Evolutionary conservation across 2,113 vertebrate species (phyloP).

Genomic region (Sinocyclocheilus maitianheensis): DNA sequence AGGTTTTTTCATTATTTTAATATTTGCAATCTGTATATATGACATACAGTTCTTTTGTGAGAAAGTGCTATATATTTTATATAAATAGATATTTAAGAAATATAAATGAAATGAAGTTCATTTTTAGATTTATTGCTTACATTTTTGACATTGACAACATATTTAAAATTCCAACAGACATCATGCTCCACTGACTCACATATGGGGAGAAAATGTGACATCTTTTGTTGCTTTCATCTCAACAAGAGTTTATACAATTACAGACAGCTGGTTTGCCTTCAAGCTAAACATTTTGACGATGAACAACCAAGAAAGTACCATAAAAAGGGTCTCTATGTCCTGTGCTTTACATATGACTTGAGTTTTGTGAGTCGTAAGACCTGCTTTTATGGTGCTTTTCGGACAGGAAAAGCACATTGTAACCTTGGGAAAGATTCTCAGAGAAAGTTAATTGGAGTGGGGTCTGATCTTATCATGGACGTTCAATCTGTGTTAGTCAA

Average conservation of each 20-base stretch:
- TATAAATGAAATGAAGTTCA: too few relatives aligned
- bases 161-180: not conserved
- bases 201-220: not conserved
- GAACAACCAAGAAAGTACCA: too few relatives aligned
- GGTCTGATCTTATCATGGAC: slow-evolving; percentile 36
- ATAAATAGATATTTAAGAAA: too few relatives aligned
- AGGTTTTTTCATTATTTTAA: too few relatives aligned
- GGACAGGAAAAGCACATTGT: not conserved
- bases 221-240: not conserved
- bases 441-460: slow-evolving; percentile 18
- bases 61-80: not conserved
- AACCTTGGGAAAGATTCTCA: slow-evolving; percentile 15
- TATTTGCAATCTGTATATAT: too few relatives aligned
- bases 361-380: not conserved
- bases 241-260: not conserved
- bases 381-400: not conserved
- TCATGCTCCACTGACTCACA: not conserved
- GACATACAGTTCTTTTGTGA: not conserved
- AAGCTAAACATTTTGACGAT: not conserved
- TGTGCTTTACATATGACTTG: too few relatives aligned
- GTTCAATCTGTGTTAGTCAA: slow-evolving; percentile 38
- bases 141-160: not conserved
- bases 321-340: too few relatives aligned
- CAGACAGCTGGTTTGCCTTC: slow-evolving; percentile 35
- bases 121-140: too few relatives aligned